These are phyloP conservation scores for Ammodytes marinus DNA, from an alignment of 2,113 vertebrate species.

Conservation along the genomic window DNA sequence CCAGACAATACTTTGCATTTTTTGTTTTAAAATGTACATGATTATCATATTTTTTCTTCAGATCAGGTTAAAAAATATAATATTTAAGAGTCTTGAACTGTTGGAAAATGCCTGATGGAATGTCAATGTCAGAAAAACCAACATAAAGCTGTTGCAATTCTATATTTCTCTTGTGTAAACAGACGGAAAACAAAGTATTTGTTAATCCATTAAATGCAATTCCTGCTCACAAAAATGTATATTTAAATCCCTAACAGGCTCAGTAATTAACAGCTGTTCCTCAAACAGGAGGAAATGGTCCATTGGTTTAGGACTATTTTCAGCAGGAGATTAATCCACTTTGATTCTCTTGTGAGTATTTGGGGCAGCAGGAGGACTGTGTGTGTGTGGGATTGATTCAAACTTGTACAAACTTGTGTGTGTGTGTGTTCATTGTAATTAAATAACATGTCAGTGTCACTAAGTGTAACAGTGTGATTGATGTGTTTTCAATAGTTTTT, in stretches of 20 bases:
- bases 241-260: neutral
- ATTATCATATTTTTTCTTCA: neutral
- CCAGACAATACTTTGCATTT: neutral
- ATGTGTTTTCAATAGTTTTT: neutral
- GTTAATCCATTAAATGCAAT: neutral
- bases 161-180: neutral
- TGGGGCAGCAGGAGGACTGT: neutral
- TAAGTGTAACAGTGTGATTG: too few relatives aligned
- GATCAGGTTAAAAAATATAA: neutral
- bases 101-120: neutral
- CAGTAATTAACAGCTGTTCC: neutral
- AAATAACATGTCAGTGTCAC: neutral
- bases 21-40: neutral
- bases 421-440: neutral
- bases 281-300: neutral
- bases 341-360: neutral
- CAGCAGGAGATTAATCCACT: neutral
- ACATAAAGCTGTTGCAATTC: neutral
- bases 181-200: neutral
- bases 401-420: neutral
- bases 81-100: neutral
- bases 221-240: neutral
- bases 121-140: neutral
- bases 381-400: neutral
- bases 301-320: neutral